Evolutionary conservation across 2,113 vertebrate genomes (phyloP).

Genomic region (Semicossyphus pulcher): DNA sequence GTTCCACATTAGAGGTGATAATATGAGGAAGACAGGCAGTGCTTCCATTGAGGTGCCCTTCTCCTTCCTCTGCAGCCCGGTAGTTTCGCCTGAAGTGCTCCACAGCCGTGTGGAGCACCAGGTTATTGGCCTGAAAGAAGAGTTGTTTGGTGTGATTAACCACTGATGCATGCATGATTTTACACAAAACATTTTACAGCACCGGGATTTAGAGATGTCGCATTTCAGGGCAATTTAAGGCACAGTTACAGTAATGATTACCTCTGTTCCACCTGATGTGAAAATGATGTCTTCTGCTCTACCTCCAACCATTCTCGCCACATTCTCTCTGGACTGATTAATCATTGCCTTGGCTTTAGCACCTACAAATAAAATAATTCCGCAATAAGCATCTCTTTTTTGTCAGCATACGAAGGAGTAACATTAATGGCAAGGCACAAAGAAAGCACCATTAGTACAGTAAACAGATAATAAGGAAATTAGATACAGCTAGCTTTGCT

Average conservation of each 20-base stretch:
- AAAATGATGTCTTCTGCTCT: constrained; percentile 89
- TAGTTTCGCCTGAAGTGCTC: constrained; percentile 81
- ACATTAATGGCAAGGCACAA: background rate
- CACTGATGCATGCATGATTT: background rate
- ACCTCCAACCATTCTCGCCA: constrained; percentile 90
- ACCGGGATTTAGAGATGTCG: too few species aligned
- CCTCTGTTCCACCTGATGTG: constrained; percentile 96
- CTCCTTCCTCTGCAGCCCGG: constrained; percentile 1
- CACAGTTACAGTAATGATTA: constrained; percentile 45
- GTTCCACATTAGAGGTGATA: constrained; percentile 89
- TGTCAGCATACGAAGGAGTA: background rate
- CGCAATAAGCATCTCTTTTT: background rate
- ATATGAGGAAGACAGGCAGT: constrained; percentile 84
- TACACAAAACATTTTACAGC: background rate
- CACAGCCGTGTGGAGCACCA: constrained; percentile 89
- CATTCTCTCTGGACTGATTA: constrained; percentile 82
- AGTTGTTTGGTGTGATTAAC: background rate
- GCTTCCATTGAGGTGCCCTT: constrained; percentile 17
- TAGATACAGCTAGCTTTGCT: background rate
- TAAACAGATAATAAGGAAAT: background rate
- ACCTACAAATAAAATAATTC: constrained; percentile 77
- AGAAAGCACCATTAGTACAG: background rate
- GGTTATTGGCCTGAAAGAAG: constrained; percentile 90
- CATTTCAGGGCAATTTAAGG: background rate
- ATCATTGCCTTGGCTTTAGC: constrained; percentile 89